Conservation (phyloP, 2,113 vertebrate species). For the Vidua chalybeata region DNA sequence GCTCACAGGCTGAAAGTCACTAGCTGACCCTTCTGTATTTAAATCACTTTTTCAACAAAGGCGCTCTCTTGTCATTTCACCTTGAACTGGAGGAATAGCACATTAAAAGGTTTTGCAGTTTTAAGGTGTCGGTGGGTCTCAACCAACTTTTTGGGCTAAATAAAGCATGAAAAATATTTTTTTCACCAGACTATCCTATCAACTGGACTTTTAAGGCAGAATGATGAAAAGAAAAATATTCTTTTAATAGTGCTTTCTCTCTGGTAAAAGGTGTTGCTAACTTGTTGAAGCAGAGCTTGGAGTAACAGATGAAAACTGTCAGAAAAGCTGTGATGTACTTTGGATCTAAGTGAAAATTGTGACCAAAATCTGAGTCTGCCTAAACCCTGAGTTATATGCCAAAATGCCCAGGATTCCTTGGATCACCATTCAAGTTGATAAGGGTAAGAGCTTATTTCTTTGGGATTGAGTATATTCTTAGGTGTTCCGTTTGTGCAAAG, state of each 20-base stretch:
- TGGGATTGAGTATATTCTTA: neutral
- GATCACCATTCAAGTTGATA: neutral
- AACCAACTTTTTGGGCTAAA: neutral
- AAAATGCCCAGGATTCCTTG: neutral
- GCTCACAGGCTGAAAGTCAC: neutral
- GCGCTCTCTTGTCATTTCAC: neutral
- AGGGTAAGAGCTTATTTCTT: neutral
- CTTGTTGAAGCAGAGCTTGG: conserved; percentile 13
- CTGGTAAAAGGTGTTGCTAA: conserved; percentile 29
- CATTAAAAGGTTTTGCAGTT: neutral
- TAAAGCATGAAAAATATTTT: neutral
- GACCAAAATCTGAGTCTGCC: neutral
- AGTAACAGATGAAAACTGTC: conserved; percentile 20
- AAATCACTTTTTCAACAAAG: neutral
- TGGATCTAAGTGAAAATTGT: neutral
- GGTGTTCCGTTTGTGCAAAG: neutral
- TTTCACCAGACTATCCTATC: neutral
- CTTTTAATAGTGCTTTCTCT: conserved; percentile 22
- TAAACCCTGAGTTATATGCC: neutral
- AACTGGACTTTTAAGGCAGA: conserved; percentile 19
- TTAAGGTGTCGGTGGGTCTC: neutral
- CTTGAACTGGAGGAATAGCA: neutral
- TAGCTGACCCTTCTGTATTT: neutral
- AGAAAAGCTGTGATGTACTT: conserved; percentile 14
- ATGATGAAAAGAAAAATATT: conserved; percentile 27